phyloP scores from a whole-genome alignment of 2,797 vertebrate genomes.

The Uromys caudimaculatus region DNA sequence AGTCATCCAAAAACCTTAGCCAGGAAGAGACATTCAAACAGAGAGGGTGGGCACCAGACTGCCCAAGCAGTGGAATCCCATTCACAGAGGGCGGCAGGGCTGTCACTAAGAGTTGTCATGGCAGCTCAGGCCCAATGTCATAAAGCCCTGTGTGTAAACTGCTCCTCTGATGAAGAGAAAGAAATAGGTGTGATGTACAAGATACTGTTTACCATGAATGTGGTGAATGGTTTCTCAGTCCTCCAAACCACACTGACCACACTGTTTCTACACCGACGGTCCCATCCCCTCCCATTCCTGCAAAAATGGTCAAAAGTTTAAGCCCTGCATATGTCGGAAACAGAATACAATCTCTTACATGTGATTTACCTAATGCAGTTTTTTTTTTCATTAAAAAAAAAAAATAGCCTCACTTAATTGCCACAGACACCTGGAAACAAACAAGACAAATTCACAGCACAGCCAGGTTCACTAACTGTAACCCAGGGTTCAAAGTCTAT shows the following conservation, averaged over 20 bases:
- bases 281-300: background rate
- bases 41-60: background rate
- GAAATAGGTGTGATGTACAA: background rate
- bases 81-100: background rate
- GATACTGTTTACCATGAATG: constrained; percentile 44
- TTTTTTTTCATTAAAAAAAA: constrained; percentile 6
- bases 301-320: background rate
- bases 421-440: constrained; percentile 4
- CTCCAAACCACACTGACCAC: background rate
- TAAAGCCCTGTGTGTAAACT: constrained; percentile 33
- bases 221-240: background rate
- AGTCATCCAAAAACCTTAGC: background rate
- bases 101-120: constrained; percentile 53
- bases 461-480: background rate
- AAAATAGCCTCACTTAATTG: background rate
- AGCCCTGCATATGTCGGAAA: background rate
- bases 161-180: constrained; percentile 24
- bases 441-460: background rate
- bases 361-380: background rate
- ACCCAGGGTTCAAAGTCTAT: background rate
- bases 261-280: background rate
- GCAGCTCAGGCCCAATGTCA: background rate
- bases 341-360: background rate
- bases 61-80: background rate
- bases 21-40: background rate